Base-by-base conservation (phyloP, 2,113 vertebrate species). In the Sturnus vulgaris region DNA sequence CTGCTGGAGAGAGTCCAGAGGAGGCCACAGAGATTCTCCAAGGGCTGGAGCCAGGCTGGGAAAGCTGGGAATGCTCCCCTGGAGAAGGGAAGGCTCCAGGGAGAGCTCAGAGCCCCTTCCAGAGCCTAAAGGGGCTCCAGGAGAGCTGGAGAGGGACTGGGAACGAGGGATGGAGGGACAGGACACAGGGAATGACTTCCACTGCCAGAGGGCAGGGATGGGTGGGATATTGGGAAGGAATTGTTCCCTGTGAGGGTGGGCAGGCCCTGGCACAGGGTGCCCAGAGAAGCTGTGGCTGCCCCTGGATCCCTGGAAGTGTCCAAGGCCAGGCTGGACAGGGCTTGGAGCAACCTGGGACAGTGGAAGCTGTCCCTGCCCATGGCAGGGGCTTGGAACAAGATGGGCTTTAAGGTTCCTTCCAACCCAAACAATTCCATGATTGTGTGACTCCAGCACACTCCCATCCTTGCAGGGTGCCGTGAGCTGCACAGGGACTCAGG, bases 231-330 rank as follows among this genome's bases (percentile, higher is more conserved):
- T 49, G 0, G 2, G 35, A n/a, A 40, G 7, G 0, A 49, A 31
- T 24, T n/a, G 0, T 10, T 47, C 5, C 5, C 15, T 60, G 7
- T 9, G 12, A 33, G 13, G 2, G 8, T 59, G n/a, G 0, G 0
- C 3, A 7, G 60, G 22, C 19, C 11, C 12, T 47, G 56, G 25
- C 22, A 5, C 20, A 47, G 25, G 25, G 3, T 87, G 3, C 5
- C 10, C 64, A 75, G 50, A 25, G 65, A 5, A 33, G 35, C 73
- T 23, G 46, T 21, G 3, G 37, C 25, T 52, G 65, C 8, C 3
- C 30, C 70, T 33, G 77, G 33, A 71, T 80, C 24, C 31, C 66
- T 91, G 42, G 9, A 6, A 47, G 10, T 42, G 28, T 7, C 17
- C 27, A 14, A 78, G 23, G 27, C 3, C 83, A 52, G 15, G 15